These are phyloP conservation scores for Volucella bombylans DNA, from an alignment of 2,888 invertebrate genomes.

Conservation along the genomic window DNA sequence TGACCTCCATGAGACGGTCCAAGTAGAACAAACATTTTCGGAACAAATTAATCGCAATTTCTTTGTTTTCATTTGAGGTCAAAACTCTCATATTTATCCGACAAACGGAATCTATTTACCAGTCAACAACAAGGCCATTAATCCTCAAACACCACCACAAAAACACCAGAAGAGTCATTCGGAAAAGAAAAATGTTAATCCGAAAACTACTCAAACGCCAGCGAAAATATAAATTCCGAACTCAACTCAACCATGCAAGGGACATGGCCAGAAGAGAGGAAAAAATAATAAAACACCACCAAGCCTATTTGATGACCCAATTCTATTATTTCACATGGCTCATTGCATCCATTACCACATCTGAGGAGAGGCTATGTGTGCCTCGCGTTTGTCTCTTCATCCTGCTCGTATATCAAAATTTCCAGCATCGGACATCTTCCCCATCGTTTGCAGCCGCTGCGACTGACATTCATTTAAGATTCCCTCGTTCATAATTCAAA, in stretches of 20 bases:
- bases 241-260: slow-evolving; percentile 1
- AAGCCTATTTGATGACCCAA: slow-evolving; percentile 34
- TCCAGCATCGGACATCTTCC: background rate
- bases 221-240: background rate
- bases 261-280: background rate
- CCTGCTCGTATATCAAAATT: background rate
- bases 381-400: background rate
- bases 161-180: background rate
- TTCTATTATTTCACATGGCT: slow-evolving; percentile 29
- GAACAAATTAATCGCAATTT: no score
- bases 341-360: slow-evolving; percentile 32
- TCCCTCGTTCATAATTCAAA: slow-evolving; percentile 2
- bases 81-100: background rate
- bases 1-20: no score
- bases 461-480: slow-evolving; percentile 19
- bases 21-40: no score
- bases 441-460: background rate
- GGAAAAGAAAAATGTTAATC: background rate
- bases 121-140: slow-evolving; percentile 11
- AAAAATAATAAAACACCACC: slow-evolving; percentile 14
- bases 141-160: slow-evolving; percentile 18
- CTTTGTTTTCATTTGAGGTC: background rate
- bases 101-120: background rate
- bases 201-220: background rate
- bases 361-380: background rate